Evolutionary conservation across 2,888 invertebrate genomes (phyloP), one percentile per base, ranked within the genome.

Genomic region (Spatulosminthurus flaviceps): DNA sequence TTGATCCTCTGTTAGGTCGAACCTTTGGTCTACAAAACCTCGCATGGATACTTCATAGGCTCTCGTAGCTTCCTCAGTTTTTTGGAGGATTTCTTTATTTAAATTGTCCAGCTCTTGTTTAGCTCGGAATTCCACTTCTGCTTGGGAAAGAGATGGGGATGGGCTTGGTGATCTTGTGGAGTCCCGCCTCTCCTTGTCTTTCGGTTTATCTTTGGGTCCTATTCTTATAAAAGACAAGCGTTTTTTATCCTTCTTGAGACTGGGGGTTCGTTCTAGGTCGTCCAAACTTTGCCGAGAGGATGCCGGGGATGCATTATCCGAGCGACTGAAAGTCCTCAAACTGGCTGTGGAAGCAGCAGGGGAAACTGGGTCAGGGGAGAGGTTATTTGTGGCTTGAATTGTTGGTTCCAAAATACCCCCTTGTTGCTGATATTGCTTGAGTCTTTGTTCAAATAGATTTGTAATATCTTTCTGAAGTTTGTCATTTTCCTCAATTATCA

Each of bases 371-470:
- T 16, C 16, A 19, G 51, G 51, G 16, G 51, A 51, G 16, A 51
- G 51, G n/a, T 51, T 51, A 51, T 51, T 51, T 51, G 16, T 11
- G 16, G 51, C 5, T n/a, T 51, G 19, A 16, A 2, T 16, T n/a
- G 16, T 9, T 51, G 51, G 1, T 51, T 13, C 19, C n/a, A 51
- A n/a, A 16, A 19, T n/a, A 51, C n/a, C n/a, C 1, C n/a, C 19
- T n/a, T n/a, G 51, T 19, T 51, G 51, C 51, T 51, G 51, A 51
- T 51, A n/a, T 51, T 51, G 51, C n/a, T 51, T 51, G 19, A 51
- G 51, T 5, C 51, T 2, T 16, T 51, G 51, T 51, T 51, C 51
- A 16, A 51, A 51, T 9, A 51, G n/a, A 51, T 5, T 16, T 51
- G 16, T 51, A 51, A 51, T 51, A 16, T 51, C 51, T n/a, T 51